A percentile compares a stretch with the other conserved stretches of the same genome.
Conservation (phyloP, 2,888 invertebrate species). For the Nemoura dubitans region DNA sequence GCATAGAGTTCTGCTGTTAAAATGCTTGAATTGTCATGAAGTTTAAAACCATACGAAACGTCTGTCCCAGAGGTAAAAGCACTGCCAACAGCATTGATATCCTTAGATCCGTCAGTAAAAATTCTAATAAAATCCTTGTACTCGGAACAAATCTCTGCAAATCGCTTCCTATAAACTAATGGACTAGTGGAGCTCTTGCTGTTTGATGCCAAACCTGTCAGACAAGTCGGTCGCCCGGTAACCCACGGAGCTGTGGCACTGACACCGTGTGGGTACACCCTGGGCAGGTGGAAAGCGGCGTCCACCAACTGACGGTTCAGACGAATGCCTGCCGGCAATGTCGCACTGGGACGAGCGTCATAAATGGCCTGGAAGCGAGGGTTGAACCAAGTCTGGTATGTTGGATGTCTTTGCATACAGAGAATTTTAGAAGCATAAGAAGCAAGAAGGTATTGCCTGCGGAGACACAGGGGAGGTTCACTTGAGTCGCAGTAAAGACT, state of each 20-base stretch:
- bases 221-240: neutral
- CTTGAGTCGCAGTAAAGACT: slow-evolving; percentile 3
- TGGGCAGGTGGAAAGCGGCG: neutral
- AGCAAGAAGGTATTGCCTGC: neutral
- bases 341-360: neutral
- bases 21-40: neutral
- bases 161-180: neutral
- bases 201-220: neutral
- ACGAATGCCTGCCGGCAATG: neutral
- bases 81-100: neutral
- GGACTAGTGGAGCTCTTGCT: neutral
- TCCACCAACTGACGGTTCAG: neutral
- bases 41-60: neutral
- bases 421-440: neutral
- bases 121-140: neutral
- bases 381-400: neutral
- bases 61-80: neutral
- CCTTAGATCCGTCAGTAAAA: slow-evolving; percentile 14
- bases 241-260: neutral
- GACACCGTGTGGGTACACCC: neutral
- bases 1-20: slow-evolving; percentile 5
- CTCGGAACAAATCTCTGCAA: neutral
- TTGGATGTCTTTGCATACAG: slow-evolving; percentile 20
- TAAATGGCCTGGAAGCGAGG: neutral
- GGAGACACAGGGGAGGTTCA: slow-evolving; percentile 12